Evolutionary conservation across 2,888 invertebrate species (phyloP), one percentile per base, ranked within the genome.

Genomic region (Hypselothyrea guttata): DNA sequence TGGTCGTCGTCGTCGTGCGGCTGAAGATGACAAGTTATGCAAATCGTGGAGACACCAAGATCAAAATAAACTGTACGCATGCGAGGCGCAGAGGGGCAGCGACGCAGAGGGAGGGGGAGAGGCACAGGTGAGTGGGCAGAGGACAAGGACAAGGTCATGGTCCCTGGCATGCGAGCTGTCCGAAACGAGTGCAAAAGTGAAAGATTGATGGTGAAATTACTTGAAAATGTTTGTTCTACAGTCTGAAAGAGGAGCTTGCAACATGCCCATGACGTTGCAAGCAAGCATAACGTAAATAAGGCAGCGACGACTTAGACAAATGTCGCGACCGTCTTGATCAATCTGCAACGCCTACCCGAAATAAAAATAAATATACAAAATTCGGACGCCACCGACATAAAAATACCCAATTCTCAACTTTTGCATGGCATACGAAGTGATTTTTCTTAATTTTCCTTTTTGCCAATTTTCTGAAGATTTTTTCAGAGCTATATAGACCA

Each of bases 201-300:
- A 81, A 84, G 86, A 86, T 86, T 86, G 86, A 86, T 86, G 86
- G 78, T 70, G 74, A 84, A 86, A 84, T 86, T 83, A 83, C 86
- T 82, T 76, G 84, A 85, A 22, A 84, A 86, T 85, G 75, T 74
- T 70, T 73, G 64, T 62, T 40, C 49, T 38, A 4, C 22, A 5
- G 16, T 38, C 37, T 16, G 51, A 11, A 15, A 12, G 7, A 13
- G 15, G 35, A 15, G 16, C 37, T 34, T 34, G 9, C 5, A 35
- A 22, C 22, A 51, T 64, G 62, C 52, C 75, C 73, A 70, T 64
- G 63, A 65, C 71, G 63, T 46, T 57, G 73, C 62, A 59, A 65
- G 47, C 60, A 54, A 22, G 58, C 60, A 55, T 59, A 66, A 69
- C 54, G 70, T 67, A 71, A 75, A 70, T 63, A 71, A 52, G 63